Evolutionary conservation across 2,888 invertebrate species (phyloP), one percentile per base, ranked within the genome.

Genomic region (Ormyrus labotus): DNA sequence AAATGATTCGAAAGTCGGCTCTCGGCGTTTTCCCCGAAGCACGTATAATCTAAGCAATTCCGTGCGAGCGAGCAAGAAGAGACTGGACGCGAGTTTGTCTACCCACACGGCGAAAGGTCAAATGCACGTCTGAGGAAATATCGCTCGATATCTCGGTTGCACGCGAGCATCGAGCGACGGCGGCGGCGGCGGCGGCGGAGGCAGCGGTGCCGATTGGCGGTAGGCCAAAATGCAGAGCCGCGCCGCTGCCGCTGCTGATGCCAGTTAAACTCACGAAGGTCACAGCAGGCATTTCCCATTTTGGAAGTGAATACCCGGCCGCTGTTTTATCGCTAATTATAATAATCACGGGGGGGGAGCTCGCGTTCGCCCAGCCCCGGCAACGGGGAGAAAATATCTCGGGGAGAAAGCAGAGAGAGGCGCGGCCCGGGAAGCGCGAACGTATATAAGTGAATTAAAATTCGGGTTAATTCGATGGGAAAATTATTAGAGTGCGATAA

Each of bases 121-220:
- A 74, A 65, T 68, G 69, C 69, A 73, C 72, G 72, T 55, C 64
- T 68, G 70, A 55, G 70, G 74, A 69, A 67, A 80, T 78, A 80
- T 82, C 80, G 79, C 70, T 83, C 82, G 83, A 83, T 84, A 84
- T 83, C 81, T 63, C 50, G n/a, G 67, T 78, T 50, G 78, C 70
- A 63, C 67, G 34, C 53, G 61, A 19, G 34, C 19, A 51, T 9
- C 11, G 13, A 50, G 51, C 60, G 74, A 60, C 67, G 58, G 58
- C 50, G 61, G 64, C 65, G 71, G 61, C 48, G 72, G 69, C 73
- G 64, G 80, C 63, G 76, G 63, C 55, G 55, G 34, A 34, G 34
- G 34, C 71, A 69, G 58, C 80, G 75, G 81, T 67, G 79, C 51
- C 51, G 63, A 83, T 81, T 83, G 85, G 84, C 82, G 64, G 68